Conservation (phyloP, 2,797 vertebrate species). For the Bryconaethiops microstoma region DNA sequence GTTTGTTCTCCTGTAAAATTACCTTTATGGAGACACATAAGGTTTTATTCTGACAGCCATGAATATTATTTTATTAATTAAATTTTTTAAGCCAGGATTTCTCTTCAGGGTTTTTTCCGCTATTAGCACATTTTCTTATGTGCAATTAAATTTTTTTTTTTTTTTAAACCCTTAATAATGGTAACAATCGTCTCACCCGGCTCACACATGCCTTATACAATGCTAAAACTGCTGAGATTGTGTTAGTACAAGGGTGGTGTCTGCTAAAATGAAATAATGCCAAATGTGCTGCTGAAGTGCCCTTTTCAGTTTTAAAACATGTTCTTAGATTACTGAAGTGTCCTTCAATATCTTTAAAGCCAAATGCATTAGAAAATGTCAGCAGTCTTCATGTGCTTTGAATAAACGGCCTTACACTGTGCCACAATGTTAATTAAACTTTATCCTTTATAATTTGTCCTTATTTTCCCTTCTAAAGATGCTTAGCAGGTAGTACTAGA, state of each 20-base stretch:
- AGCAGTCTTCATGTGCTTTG: background rate
- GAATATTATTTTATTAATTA: background rate
- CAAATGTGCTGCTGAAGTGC: constrained; percentile 29
- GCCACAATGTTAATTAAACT: background rate
- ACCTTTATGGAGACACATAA: too few relatives aligned
- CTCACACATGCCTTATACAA: background rate
- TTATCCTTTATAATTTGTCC: background rate
- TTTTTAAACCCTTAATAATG: background rate
- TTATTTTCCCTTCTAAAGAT: background rate
- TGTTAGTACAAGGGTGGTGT: constrained; percentile 14
- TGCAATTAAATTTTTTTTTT: background rate
- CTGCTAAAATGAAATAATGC: constrained; percentile 25
- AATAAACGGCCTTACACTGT: background rate
- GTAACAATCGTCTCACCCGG: background rate
- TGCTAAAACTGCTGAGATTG: constrained; percentile 1
- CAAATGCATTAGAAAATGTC: background rate
- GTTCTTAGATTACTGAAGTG: background rate
- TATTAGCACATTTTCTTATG: background rate
- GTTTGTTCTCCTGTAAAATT: too few relatives aligned
- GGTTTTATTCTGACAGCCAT: too few relatives aligned
- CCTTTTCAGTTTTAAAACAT: background rate
- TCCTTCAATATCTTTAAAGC: constrained; percentile 4
- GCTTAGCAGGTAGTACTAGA: background rate
- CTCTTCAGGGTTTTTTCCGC: background rate
- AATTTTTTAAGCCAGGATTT: background rate